These are phyloP conservation scores for Petrocephalus sullivani DNA, from an alignment of 2,797 vertebrate species.

Conservation along the genomic window DNA sequence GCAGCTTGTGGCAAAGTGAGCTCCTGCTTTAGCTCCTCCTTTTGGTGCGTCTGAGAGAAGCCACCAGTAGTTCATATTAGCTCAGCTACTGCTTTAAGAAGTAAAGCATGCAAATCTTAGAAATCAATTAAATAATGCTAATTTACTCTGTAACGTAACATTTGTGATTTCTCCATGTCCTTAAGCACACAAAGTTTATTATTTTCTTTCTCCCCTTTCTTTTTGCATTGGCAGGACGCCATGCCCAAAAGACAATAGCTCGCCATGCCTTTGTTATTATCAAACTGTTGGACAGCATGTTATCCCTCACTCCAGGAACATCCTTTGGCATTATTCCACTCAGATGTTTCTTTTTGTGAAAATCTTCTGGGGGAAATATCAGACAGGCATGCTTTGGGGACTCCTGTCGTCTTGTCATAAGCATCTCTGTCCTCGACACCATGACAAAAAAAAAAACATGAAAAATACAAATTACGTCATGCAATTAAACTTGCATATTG, in stretches of 20 bases:
- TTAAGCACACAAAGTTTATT: too few species aligned
- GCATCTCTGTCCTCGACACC: neutral
- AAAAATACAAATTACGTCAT: too few species aligned
- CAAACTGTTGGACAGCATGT: too few species aligned
- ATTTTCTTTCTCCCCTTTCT: neutral
- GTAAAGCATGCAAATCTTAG: neutral
- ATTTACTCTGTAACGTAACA: neutral
- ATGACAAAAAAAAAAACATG: too few species aligned
- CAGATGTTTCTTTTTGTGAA: neutral
- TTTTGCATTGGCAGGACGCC: neutral
- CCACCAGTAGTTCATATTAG: neutral
- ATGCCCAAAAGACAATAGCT: neutral
- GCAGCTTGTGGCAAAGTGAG: neutral
- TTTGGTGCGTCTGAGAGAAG: neutral
- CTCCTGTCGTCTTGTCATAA: neutral
- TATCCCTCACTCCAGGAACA: neutral
- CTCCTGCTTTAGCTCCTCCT: neutral
- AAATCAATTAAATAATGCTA: neutral
- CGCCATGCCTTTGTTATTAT: too few species aligned
- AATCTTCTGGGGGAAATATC: neutral
- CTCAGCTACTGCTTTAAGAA: neutral
- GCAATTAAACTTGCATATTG: too few species aligned
- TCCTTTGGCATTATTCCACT: neutral
- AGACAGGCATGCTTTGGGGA: neutral
- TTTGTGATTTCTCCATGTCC: neutral